Conservation (phyloP, 2,888 invertebrate genomes). For the Zootermopsis nevadensis region DNA sequence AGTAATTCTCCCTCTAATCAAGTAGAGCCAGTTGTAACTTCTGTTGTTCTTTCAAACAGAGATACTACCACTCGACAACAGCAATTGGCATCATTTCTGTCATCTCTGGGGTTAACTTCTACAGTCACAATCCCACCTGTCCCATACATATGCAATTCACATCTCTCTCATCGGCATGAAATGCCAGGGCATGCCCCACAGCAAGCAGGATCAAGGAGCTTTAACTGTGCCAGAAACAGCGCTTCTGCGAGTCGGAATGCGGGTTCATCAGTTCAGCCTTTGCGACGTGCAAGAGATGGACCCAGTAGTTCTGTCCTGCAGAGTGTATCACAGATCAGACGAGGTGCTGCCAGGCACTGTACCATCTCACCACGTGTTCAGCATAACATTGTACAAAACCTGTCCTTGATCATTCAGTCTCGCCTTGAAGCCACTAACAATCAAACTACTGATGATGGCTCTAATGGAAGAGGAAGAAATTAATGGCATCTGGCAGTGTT, state of each 20-base stretch:
- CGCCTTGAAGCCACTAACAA: constrained; percentile 26
- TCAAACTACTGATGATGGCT: background rate
- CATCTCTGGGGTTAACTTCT: constrained; percentile 46
- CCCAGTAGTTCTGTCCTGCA: background rate
- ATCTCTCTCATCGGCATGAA: background rate
- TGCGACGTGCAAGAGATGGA: background rate
- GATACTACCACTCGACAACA: constrained; percentile 40
- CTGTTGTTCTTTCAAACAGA: constrained; percentile 35
- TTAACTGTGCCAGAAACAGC: background rate
- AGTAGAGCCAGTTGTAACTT: constrained; percentile 40
- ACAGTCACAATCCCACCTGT: background rate
- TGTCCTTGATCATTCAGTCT: constrained; percentile 44
- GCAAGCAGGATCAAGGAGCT: background rate
- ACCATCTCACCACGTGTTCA: constrained; percentile 26
- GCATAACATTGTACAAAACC: constrained; percentile 44
- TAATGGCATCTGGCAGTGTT: background rate
- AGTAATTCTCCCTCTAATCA: background rate
- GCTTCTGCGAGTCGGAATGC: background rate
- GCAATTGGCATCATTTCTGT: constrained; percentile 47
- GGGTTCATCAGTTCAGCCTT: background rate
- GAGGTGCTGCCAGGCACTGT: background rate
- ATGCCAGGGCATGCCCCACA: background rate
- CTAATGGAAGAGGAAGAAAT: background rate
- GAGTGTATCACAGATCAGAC: background rate
- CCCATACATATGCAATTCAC: background rate